Evolutionary conservation across 2,797 vertebrate genomes (phyloP).

Genomic region (Bradypodion pumilum): DNA sequence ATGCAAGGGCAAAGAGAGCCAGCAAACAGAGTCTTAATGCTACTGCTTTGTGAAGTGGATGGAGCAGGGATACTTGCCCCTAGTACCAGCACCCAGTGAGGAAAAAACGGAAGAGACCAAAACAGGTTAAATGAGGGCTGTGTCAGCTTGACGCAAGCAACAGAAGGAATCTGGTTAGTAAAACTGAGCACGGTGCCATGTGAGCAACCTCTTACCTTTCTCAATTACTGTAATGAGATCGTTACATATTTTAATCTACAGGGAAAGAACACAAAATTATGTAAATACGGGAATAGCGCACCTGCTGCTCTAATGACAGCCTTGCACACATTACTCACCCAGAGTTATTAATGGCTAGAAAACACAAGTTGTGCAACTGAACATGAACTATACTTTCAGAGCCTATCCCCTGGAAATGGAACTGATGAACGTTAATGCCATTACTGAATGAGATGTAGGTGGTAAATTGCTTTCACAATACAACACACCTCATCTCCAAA

Average conservation of each 20-base stretch:
- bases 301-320: neutral
- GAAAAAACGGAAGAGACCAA: conserved; percentile 4
- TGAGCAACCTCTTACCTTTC: conserved; percentile 87
- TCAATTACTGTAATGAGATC: conserved; percentile 81
- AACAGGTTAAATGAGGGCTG: neutral
- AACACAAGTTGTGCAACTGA: fast-evolving
- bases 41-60: conserved; percentile 82
- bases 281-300: conserved; percentile 55
- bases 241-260: conserved; percentile 78
- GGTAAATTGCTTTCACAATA: neutral
- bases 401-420: conserved; percentile 13
- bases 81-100: conserved; percentile 73
- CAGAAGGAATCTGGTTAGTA: conserved; percentile 78
- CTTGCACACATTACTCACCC: neutral
- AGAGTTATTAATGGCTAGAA: neutral
- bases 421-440: conserved; percentile 3
- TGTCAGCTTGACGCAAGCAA: conserved; percentile 37
- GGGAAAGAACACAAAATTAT: conserved; percentile 79
- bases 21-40: conserved; percentile 78
- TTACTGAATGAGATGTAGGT: neutral
- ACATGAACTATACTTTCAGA: neutral
- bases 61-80: conserved; percentile 69
- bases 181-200: conserved; percentile 51
- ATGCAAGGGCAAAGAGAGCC: conserved; percentile 76
- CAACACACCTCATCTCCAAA: neutral